Base-by-base conservation (phyloP, 2,113 vertebrate genomes). In the Sphaerodactylus townsendi region DNA sequence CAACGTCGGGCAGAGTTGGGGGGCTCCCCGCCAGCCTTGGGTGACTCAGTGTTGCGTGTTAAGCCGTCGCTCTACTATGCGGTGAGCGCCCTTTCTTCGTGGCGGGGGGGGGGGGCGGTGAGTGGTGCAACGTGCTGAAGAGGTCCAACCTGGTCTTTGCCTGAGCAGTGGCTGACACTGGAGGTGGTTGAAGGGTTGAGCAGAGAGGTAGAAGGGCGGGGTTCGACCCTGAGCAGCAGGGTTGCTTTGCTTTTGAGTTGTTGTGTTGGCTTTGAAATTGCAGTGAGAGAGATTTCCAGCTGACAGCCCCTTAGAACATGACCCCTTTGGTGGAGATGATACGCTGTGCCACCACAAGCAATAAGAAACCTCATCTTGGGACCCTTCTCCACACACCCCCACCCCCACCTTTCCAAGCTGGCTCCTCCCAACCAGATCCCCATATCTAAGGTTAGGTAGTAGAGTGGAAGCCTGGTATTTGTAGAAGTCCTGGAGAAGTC, bases 41-140 rank as follows among this genome's bases (percentile, higher is more conserved):
- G 94, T n/a, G 96, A 97, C 94, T 95, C 96, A 15, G 97, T 96
- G 86, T 94, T 97, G 91, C 89, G 96, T 86, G 96, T 97, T 91
- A 95, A 94, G 88, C 93, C 91, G 48, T 87, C 86, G 88, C 92
- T 96, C 87, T 89, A 91, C 83, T 96, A 92, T 68, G 93, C 94
- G 91, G 97, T 98, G 95, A 98, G 97, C 97, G 93, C 85, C 50
- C 76, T 44, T 14, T 83, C 8, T 1, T 35, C 3, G 37, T 7
- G 41, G 44, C 19, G 10, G 8, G 37, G 39, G 37, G 6, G 19
- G 35, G 14, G 37, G 41, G 44, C 19, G 10, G 8, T 44, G 39
- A 28, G 6, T 19, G 44, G 19, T 79, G 59, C 39, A 25, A 7
- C 4, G 17, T 4, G 39, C 35, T 17, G 66, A 30, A 10, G 74